These are phyloP conservation scores for Sarcophilus harrisii DNA, from an alignment of 2,797 vertebrate genomes.

Conservation along the genomic window DNA sequence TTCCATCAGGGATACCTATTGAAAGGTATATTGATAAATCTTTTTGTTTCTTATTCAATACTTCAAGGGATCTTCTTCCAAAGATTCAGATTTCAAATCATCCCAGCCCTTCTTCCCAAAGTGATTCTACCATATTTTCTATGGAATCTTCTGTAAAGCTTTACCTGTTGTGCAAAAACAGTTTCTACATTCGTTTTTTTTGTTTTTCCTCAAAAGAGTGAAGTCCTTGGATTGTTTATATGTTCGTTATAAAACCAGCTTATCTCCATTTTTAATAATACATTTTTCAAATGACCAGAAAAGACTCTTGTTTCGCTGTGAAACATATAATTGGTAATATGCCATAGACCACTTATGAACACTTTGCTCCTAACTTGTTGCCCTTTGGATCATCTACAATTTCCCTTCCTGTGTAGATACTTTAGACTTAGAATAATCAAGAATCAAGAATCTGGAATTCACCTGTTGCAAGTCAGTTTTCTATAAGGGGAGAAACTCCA, in stretches of 20 bases:
- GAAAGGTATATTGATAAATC: background rate
- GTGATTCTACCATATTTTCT: background rate
- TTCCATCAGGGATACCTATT: background rate
- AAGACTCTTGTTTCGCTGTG: background rate
- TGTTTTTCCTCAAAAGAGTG: background rate
- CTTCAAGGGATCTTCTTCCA: background rate
- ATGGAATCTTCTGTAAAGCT: background rate
- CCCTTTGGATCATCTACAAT: background rate
- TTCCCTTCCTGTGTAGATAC: background rate
- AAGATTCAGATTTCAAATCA: background rate
- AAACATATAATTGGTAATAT: background rate
- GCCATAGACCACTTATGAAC: background rate
- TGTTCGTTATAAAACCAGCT: background rate
- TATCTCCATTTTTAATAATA: background rate
- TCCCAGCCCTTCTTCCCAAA: background rate
- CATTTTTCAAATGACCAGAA: background rate
- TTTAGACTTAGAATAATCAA: background rate
- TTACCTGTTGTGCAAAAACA: background rate
- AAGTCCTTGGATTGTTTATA: background rate
- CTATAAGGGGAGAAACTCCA: background rate
- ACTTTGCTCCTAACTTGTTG: background rate
- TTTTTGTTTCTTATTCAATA: background rate
- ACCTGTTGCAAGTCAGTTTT: background rate
- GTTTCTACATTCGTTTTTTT: background rate
- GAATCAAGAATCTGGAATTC: background rate